Base-by-base conservation (phyloP, 1,140 invertebrate species). In the Drosophila oshimai region DNA sequence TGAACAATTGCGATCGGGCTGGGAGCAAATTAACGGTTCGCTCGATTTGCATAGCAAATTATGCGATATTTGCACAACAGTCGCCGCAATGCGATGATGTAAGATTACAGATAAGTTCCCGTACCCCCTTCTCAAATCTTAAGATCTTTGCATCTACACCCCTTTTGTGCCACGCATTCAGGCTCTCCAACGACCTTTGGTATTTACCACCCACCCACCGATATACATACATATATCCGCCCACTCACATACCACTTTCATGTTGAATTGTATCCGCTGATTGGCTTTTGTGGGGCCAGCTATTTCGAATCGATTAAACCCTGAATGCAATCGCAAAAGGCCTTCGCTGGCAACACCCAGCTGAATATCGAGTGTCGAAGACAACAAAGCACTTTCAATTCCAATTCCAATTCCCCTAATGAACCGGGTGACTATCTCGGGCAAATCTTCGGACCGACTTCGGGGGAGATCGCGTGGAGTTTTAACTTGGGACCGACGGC, bases 11-110 rank as follows among this genome's bases (percentile, higher is more conserved):
- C 65, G 37, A 61, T 39, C 47, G 46, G 71, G 45, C 70, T 72
- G 55, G 20, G 39, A 65, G 80, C 57, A 87, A 87, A 87, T 87
- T 88, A 88, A 77, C 62, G 69, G 81, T 70, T 80, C 37, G 69
- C 83, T 88, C 60, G 53, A 87, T 87, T 87, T 87, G 81, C 81
- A 87, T 87, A 87, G 83, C 73, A 87, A 87, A 87, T 87, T 88
- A 87, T 87, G 81, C 83, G 81, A 87, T 88, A 87, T 87, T 81
- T 87, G 53, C 67, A 80, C 71, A 86, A 53, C 61, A 72, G 17
- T 70, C 72, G 47, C 71, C 34, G 53, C 61, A 68, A 47, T 45
- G 13, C 20, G 22, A 44, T 84, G 76, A 86, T 68, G 74, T 46
- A 87, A 80, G 53, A 15, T 45, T 34, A 17, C 53, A 51, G 36